Evolutionary conservation across 2,888 invertebrate genomes (phyloP).

Genomic region (Magallana nippona): DNA sequence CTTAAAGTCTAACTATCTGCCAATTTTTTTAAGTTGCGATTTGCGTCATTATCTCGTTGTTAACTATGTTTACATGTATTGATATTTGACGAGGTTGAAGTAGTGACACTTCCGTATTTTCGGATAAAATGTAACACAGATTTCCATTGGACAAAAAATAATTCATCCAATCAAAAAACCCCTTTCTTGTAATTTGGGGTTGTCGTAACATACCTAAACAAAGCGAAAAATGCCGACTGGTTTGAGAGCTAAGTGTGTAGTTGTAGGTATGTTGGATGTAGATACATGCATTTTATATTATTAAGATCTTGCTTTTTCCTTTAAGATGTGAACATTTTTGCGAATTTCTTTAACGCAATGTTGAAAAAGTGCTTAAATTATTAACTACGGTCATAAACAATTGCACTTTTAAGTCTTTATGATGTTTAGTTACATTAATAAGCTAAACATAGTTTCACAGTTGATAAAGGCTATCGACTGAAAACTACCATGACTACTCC

Average conservation of each 20-base stretch:
- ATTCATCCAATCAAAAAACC: conserved; percentile 51
- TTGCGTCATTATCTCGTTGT: conserved; percentile 15
- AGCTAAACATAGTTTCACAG: no score
- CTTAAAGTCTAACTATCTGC: neutral
- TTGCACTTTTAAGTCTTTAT: no score
- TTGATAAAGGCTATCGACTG: no score
- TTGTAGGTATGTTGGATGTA: conserved; percentile 67
- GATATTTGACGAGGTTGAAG: neutral
- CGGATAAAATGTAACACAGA: conserved; percentile 10
- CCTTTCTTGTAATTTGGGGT: conserved; percentile 16
- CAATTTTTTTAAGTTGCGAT: neutral
- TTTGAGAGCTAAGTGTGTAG: conserved; percentile 75
- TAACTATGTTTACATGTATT: neutral
- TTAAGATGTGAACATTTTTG: no score
- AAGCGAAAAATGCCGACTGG: conserved; percentile 69
- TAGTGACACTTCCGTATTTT: conserved; percentile 44
- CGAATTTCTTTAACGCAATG: no score
- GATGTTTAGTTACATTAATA: no score
- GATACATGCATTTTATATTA: neutral
- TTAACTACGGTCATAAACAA: no score
- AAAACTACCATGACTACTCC: no score
- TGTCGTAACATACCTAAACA: conserved; percentile 44
- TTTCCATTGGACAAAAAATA: conserved; percentile 43
- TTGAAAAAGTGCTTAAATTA: no score
- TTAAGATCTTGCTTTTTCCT: no score